These are phyloP conservation scores for Psammodynastes pulverulentus DNA, from an alignment of 2,113 vertebrate genomes.

Conservation along the genomic window DNA sequence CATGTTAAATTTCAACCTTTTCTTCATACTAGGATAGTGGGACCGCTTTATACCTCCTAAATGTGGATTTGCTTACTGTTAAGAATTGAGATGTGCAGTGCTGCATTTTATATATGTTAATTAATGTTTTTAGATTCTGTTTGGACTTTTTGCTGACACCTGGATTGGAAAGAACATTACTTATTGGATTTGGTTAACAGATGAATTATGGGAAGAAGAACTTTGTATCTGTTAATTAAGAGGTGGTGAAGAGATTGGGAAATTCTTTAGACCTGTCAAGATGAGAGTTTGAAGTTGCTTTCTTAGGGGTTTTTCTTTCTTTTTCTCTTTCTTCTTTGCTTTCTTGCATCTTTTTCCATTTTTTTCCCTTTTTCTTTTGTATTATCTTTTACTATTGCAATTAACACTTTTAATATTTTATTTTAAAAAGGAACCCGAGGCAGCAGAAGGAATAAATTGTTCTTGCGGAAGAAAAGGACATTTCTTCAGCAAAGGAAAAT, in stretches of 20 bases:
- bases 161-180: background rate
- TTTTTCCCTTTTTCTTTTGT: background rate
- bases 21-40: background rate
- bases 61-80: background rate
- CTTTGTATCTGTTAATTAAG: background rate
- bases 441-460: background rate
- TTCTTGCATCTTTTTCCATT: background rate
- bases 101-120: background rate
- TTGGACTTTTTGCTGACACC: background rate
- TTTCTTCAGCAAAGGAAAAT: background rate
- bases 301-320: background rate
- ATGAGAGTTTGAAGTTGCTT: background rate
- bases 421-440: background rate
- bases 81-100: background rate
- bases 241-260: background rate
- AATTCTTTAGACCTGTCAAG: background rate
- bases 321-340: background rate
- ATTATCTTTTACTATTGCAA: background rate
- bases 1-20: background rate
- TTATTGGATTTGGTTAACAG: background rate
- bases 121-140: background rate
- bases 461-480: background rate
- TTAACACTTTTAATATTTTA: background rate
- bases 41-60: background rate
- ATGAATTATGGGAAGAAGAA: background rate